Evolutionary conservation across 2,113 vertebrate species (phyloP).

Genomic region (Oreochromis spilurus): DNA sequence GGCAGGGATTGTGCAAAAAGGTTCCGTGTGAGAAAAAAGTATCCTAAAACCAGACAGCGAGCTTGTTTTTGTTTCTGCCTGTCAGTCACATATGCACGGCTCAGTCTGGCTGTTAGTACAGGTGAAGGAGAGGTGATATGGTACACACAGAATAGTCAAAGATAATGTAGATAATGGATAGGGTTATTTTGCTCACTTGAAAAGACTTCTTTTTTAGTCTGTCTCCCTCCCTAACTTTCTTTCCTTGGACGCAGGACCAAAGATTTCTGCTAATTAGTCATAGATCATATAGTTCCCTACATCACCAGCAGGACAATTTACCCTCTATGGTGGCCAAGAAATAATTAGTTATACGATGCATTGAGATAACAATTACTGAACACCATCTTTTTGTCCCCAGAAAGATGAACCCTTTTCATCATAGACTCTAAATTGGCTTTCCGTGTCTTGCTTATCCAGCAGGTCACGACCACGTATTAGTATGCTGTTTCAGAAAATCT

Average conservation of each 20-base stretch:
- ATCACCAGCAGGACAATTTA: not conserved
- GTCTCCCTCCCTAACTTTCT: not conserved
- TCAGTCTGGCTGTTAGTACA: not conserved
- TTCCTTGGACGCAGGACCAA: not conserved
- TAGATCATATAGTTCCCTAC: not conserved
- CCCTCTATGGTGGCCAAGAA: not conserved
- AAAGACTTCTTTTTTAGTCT: not conserved
- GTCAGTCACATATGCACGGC: not conserved
- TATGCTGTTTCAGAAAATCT: not conserved
- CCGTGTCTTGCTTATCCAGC: not conserved
- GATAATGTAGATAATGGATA: not conserved
- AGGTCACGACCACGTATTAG: not conserved
- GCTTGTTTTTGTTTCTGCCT: not conserved
- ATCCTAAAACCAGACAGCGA: not conserved
- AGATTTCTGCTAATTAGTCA: not conserved
- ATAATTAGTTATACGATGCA: not conserved
- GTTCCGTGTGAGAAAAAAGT: not conserved
- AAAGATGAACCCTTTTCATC: not conserved
- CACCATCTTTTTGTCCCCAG: not conserved
- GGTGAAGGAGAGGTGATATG: not conserved
- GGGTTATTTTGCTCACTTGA: not conserved
- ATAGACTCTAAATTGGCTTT: not conserved
- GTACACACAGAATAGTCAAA: not conserved
- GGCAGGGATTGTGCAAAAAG: slow-evolving; percentile 6
- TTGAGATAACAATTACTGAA: not conserved